Base-by-base conservation (phyloP, 2,888 invertebrate genomes). In the Sarcophaga subvicina region DNA sequence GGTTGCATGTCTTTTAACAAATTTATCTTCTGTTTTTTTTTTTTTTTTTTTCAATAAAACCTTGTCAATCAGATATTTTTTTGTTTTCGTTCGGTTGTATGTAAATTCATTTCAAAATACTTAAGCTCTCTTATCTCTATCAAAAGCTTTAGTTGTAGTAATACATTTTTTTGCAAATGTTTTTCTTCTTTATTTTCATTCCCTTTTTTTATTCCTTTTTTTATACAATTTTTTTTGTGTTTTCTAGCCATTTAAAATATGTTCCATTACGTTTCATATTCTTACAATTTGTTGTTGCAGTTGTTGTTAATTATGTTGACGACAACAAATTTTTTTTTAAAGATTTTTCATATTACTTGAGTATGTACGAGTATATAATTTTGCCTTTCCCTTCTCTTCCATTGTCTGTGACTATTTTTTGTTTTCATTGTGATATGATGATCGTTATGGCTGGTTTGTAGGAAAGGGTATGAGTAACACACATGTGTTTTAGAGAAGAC, bases 1-100 rank as follows among this genome's bases (percentile, higher is more conserved):
- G 83, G 81, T 87, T 87, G 86, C 77, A 80, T 73, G 71, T 70
- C 70, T 78, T 75, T 59, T 80, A 71, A 54, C 71, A 8, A 37
- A 37, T 8, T 37, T 37, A 8, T 37, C 8, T 72, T 82, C 2
- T 80, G 6, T 67, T 67, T n/a, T n/a, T n/a, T n/a, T n/a, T n/a
- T n/a, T n/a, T 67, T 80, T 63, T 12, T 63, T 45, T 37, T 67
- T 45, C 62, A 2, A 77, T 60, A 70, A 75, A 64, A 77, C 72
- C 70, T 83, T 86, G 83, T 83, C 80, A 80, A 83, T 80, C 80
- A 70, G 75, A 81, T 54, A 81, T 78, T 78, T 83, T 83, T 83
- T 59, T 78, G 75, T 82, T 64, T 14, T 11, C 25, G 59, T 27
- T 81, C 11, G 62, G 22, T 20, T 63, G 60, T 45, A 37, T 54